Evolutionary conservation across 2,797 vertebrate genomes (phyloP).

Genomic region (Erithacus rubecula): DNA sequence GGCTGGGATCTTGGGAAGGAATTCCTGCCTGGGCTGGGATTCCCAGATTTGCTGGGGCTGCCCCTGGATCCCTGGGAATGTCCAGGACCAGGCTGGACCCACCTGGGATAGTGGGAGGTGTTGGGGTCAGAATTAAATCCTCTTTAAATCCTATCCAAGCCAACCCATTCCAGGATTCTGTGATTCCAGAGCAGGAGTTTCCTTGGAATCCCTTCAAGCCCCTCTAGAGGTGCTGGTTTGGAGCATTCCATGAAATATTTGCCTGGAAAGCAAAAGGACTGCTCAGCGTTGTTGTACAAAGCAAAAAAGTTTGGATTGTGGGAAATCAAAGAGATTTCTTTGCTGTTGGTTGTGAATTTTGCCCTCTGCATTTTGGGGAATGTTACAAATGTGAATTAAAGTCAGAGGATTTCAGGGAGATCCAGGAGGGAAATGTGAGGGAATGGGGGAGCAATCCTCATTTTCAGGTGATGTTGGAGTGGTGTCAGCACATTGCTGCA

Average conservation of each 20-base stretch:
- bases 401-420: too few relatives aligned
- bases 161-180: background rate
- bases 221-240: background rate
- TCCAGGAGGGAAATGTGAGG: background rate
- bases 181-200: background rate
- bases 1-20: background rate
- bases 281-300: too few relatives aligned
- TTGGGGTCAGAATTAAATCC: fast-evolving
- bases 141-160: background rate
- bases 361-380: background rate
- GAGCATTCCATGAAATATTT: background rate
- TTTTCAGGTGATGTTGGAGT: fast-evolving
- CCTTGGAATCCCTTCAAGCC: background rate
- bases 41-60: too few relatives aligned
- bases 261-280: background rate
- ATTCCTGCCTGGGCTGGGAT: background rate
- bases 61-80: background rate
- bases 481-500: background rate
- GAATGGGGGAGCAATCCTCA: fast-evolving
- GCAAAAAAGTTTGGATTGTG: fast-evolving
- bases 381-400: too few relatives aligned
- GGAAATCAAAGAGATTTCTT: background rate
- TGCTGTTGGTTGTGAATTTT: background rate
- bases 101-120: too few relatives aligned
- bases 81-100: background rate